Evolutionary conservation across 1,140 invertebrate genomes (phyloP).

Genomic region (Camponotus pennsylvanicus): DNA sequence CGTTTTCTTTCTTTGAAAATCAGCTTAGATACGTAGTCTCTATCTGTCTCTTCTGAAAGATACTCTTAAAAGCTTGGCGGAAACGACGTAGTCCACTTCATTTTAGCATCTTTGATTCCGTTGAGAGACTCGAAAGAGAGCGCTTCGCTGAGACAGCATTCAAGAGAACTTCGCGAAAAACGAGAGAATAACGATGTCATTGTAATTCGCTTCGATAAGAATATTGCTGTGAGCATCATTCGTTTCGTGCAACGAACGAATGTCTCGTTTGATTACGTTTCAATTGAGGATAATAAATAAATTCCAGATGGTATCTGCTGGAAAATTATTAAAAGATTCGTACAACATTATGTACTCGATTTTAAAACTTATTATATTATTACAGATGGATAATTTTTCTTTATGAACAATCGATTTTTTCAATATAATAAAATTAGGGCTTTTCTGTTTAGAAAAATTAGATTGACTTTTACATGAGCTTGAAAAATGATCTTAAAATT

Average conservation of each 20-base stretch:
- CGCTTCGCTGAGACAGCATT: neutral
- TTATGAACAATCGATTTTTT: neutral
- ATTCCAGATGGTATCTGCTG: slow-evolving; percentile 2
- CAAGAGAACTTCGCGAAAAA: neutral
- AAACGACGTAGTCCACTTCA: neutral
- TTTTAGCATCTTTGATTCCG: neutral
- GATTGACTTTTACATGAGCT: too few relatives aligned
- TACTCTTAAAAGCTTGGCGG: slow-evolving; percentile 4
- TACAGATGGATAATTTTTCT: neutral
- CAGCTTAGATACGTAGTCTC: neutral
- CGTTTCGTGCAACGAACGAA: neutral
- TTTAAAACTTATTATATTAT: slow-evolving; percentile 11
- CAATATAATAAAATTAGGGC: too few relatives aligned
- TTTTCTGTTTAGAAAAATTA: too few relatives aligned
- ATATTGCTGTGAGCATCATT: neutral
- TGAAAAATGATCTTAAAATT: too few relatives aligned
- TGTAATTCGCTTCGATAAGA: slow-evolving; percentile 14
- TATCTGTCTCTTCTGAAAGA: neutral
- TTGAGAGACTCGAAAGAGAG: neutral
- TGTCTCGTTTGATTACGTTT: neutral
- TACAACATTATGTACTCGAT: neutral
- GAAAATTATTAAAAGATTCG: neutral
- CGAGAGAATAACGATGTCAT: neutral
- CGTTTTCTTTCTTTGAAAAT: neutral
- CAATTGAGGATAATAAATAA: slow-evolving; percentile 2